A percentile compares a stretch with the other conserved stretches of the same genome.
phyloP scores from a whole-genome alignment of 1,140 invertebrate species.

The Dinoponera quadriceps region DNA sequence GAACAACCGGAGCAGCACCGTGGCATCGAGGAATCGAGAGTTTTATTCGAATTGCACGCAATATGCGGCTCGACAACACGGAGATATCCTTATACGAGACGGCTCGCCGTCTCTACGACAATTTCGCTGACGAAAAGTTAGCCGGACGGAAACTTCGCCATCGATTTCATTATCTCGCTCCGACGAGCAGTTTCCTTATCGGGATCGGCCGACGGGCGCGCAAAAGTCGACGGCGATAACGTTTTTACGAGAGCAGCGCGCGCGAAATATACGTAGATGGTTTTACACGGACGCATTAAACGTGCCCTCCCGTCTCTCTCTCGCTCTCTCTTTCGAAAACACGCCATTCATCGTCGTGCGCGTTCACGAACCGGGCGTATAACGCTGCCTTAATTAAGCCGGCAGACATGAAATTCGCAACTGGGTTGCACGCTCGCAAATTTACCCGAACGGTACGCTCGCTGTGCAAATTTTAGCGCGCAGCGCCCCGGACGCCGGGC shows the following conservation, averaged over 20 bases:
- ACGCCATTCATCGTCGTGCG: conserved; percentile 18
- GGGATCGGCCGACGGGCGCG: not conserved
- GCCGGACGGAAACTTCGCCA: conserved; percentile 35
- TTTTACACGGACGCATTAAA: conserved; percentile 26
- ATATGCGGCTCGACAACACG: conserved; percentile 32
- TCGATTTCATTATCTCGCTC: conserved; percentile 32
- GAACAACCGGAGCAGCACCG: not conserved
- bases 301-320: not conserved
- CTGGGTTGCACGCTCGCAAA: conserved; percentile 43
- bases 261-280: not conserved
- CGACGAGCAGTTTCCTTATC: conserved; percentile 18
- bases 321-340: conserved; percentile 25
- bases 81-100: not conserved
- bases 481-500: too few relatives aligned
- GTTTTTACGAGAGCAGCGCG: conserved; percentile 19
- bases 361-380: not conserved
- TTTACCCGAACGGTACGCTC: conserved; percentile 18
- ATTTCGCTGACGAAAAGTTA: conserved; percentile 29
- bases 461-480: conserved; percentile 43
- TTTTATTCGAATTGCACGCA: conserved; percentile 46
- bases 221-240: conserved; percentile 36
- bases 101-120: conserved; percentile 31
- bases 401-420: conserved; percentile 44
- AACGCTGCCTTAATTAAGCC: conserved; percentile 49
- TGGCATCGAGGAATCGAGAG: not conserved